These are phyloP conservation scores for Bursaphelenchus mucronatus DNA, from an alignment of 1,140 invertebrate genomes.

Conservation along the genomic window DNA sequence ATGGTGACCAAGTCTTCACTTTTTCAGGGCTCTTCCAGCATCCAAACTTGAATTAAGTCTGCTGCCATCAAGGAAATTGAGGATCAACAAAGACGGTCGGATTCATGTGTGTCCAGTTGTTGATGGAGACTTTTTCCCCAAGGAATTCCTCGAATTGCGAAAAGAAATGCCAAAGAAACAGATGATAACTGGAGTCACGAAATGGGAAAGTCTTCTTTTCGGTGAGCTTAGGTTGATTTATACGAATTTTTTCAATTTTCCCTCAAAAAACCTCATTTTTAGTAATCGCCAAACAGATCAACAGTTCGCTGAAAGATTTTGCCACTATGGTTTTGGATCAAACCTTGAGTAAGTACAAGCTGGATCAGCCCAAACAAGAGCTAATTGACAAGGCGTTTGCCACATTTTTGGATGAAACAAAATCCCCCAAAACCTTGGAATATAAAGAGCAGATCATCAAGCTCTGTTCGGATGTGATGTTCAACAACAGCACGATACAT, in stretches of 20 bases:
- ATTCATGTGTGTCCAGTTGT: slow-evolving; percentile 34
- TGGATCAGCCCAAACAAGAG: background rate
- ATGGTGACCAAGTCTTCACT: background rate
- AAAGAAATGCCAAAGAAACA: slow-evolving; percentile 42
- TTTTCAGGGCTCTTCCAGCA: background rate
- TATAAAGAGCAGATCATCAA: background rate
- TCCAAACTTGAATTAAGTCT: background rate
- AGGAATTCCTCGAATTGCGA: slow-evolving; percentile 40
- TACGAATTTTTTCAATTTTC: slow-evolving; percentile 9
- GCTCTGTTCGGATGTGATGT: slow-evolving; percentile 27
- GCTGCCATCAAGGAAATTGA: slow-evolving; percentile 11
- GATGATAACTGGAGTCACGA: slow-evolving; percentile 40
- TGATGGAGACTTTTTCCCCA: slow-evolving; percentile 50
- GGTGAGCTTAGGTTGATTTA: slow-evolving; percentile 15
- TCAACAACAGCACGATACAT: slow-evolving; percentile 29
- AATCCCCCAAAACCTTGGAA: background rate
- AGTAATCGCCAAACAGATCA: slow-evolving; percentile 14
- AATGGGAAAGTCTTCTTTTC: slow-evolving; percentile 46
- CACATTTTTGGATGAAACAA: background rate
- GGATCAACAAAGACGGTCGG: slow-evolving; percentile 11
- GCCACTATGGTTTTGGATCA: background rate
- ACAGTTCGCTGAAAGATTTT: background rate
- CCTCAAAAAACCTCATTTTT: slow-evolving; percentile 9
- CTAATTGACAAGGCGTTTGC: background rate
- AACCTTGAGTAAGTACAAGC: background rate